Conservation (phyloP, 2,888 invertebrate species). For the Pachycephus smyrnensis region DNA sequence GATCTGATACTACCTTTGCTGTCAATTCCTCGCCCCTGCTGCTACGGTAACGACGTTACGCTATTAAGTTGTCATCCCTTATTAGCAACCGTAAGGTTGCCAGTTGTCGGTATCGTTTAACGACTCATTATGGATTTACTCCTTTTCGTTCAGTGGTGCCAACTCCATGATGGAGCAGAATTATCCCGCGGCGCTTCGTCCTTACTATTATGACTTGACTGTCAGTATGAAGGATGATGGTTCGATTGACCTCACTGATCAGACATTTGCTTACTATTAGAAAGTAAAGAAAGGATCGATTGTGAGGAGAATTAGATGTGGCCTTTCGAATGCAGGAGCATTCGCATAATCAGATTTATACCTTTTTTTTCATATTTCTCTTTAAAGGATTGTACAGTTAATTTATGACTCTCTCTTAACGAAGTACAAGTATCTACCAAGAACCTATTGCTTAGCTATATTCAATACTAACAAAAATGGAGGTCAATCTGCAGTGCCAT, state of each 20-base stretch:
- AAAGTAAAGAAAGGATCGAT: slow-evolving; percentile 39
- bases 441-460: neutral
- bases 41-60: slow-evolving; percentile 49
- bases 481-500: neutral
- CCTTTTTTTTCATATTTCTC: neutral
- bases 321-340: slow-evolving; percentile 48
- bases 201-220: neutral
- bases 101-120: neutral
- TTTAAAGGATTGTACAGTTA: neutral
- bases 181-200: neutral
- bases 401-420: neutral
- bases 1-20: neutral
- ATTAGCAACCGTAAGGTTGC: slow-evolving; percentile 34
- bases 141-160: neutral
- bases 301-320: slow-evolving; percentile 37
- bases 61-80: slow-evolving; percentile 59
- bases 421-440: neutral
- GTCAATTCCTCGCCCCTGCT: neutral
- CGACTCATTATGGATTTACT: neutral
- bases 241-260: neutral
- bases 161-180: neutral
- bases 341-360: slow-evolving; percentile 20
- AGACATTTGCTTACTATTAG: slow-evolving; percentile 28
- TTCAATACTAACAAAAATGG: neutral
- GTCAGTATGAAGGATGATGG: neutral